These are phyloP conservation scores for Sus cebifrons DNA, from an alignment of 2,797 vertebrate species.

Conservation along the genomic window DNA sequence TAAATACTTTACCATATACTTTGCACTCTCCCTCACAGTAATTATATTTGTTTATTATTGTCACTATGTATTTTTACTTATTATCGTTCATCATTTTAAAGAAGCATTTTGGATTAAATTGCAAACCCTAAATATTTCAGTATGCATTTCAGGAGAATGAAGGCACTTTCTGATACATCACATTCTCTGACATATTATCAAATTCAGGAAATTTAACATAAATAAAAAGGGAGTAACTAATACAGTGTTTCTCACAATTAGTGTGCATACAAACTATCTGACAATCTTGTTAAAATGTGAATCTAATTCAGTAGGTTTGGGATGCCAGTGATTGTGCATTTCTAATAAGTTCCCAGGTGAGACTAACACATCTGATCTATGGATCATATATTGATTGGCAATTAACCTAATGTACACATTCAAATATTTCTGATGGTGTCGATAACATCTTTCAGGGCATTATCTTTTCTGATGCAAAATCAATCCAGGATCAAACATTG, in stretches of 20 bases:
- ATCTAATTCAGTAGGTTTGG: not conserved
- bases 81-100: not conserved
- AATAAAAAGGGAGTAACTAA: constrained; percentile 26
- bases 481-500: not conserved
- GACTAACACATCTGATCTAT: not conserved
- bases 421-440: not conserved
- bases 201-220: constrained; percentile 32
- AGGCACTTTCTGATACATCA: not conserved
- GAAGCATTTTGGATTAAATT: not conserved
- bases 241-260: not conserved
- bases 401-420: not conserved
- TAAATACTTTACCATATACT: not conserved
- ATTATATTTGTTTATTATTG: not conserved
- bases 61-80: not conserved
- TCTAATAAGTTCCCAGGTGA: not conserved
- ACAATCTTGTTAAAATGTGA: constrained; percentile 8
- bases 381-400: not conserved
- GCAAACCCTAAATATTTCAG: not conserved
- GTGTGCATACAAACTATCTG: not conserved
- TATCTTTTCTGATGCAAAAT: not conserved
- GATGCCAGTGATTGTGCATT: not conserved
- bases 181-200: not conserved
- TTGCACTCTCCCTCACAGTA: not conserved
- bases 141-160: not conserved
- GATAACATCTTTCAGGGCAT: not conserved